phyloP scores from a whole-genome alignment of 1,140 invertebrate genomes.

The Globodera rostochiensis region DNA sequence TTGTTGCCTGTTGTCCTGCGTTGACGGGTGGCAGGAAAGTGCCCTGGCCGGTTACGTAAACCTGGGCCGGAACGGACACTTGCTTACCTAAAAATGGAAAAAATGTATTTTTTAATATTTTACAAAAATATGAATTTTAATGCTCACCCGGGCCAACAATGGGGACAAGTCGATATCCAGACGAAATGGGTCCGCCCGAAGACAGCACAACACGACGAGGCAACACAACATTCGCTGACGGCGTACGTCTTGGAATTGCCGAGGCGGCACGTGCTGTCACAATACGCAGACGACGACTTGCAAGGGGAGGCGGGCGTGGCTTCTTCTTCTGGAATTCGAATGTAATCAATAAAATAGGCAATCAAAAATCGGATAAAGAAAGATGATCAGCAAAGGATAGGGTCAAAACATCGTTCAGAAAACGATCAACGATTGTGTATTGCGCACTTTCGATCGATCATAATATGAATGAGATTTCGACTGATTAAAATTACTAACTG shows the following conservation, averaged over 20 bases:
- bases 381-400: too few species aligned
- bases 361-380: too few species aligned
- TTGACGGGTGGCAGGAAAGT: background rate
- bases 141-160: background rate
- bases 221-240: background rate
- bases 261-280: background rate
- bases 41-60: slow-evolving; percentile 1
- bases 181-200: background rate
- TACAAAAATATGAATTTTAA: background rate
- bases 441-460: too few species aligned
- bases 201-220: background rate
- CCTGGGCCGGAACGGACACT: background rate
- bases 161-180: slow-evolving; percentile 1
- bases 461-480: too few species aligned
- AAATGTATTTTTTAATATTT: background rate
- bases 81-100: background rate
- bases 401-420: too few species aligned
- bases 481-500: too few species aligned
- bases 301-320: too few species aligned
- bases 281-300: background rate
- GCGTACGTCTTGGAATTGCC: background rate
- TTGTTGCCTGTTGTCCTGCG: background rate
- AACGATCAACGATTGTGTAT: too few species aligned
- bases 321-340: background rate
- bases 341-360: too few species aligned